phyloP scores from a whole-genome alignment of 2,113 vertebrate species.

The Stegostoma tigrinum region DNA sequence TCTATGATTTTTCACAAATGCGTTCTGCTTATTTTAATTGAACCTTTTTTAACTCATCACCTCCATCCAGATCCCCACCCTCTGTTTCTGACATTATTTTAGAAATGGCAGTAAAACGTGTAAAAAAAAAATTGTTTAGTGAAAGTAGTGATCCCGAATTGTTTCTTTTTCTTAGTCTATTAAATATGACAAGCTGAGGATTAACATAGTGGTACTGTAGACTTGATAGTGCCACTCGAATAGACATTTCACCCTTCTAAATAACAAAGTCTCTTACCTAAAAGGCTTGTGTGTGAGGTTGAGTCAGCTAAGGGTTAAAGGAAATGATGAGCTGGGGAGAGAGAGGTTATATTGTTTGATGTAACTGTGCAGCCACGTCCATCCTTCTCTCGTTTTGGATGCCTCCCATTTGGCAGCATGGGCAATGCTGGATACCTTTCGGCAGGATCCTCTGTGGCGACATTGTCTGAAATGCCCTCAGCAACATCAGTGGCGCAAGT shows the following conservation, averaged over 20 bases:
- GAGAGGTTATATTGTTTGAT: background rate
- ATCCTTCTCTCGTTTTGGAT: background rate
- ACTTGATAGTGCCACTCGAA: background rate
- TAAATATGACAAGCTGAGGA: background rate
- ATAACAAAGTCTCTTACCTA: background rate
- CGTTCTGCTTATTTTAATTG: background rate
- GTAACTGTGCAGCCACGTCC: background rate
- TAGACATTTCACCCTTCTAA: background rate
- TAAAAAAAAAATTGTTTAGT: background rate
- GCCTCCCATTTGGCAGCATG: background rate
- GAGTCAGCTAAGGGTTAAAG: background rate
- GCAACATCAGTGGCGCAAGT: background rate
- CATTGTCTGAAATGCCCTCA: background rate
- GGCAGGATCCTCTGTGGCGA: background rate
- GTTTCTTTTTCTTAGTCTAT: background rate
- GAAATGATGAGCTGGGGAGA: background rate
- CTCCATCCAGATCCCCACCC: background rate
- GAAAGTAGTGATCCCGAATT: background rate
- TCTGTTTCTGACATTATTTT: background rate
- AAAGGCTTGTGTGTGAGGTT: background rate
- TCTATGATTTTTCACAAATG: no score
- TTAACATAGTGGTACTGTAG: background rate
- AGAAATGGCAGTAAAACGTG: background rate
- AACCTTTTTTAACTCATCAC: no score
- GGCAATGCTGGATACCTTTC: background rate